Conservation (phyloP, 2,113 vertebrate genomes). For the Enhydra lutris region DNA sequence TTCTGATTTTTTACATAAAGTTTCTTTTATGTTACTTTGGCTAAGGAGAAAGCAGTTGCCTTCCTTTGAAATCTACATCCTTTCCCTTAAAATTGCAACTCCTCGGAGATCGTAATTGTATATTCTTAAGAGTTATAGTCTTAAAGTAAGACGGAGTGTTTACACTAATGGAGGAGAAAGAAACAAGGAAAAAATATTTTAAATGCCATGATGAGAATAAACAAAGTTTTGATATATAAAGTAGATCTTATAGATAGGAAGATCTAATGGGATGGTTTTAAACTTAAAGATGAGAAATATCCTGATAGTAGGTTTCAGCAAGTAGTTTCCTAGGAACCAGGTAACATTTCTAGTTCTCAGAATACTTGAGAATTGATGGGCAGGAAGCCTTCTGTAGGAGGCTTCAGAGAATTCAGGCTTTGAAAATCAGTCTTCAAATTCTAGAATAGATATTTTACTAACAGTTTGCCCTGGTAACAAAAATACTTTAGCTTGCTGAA, state of each 20-base stretch:
- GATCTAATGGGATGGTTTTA: neutral
- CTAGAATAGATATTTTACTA: neutral
- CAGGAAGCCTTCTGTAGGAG: neutral
- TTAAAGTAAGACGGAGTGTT: neutral
- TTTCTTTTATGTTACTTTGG: neutral
- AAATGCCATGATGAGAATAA: neutral
- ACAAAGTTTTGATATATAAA: neutral
- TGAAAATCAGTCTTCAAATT: neutral
- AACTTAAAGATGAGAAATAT: neutral
- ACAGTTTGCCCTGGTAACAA: neutral
- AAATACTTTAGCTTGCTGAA: neutral
- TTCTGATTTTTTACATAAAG: neutral
- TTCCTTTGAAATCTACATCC: neutral
- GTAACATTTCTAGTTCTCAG: neutral
- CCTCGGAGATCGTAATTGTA: neutral
- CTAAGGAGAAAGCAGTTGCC: neutral
- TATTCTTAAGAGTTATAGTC: neutral
- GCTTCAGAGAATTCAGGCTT: neutral
- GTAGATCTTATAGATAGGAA: neutral
- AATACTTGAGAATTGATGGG: neutral
- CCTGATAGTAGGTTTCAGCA: neutral
- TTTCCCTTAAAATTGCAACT: constrained; percentile 25
- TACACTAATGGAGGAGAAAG: neutral
- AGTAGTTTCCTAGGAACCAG: neutral
- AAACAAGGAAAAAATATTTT: neutral